These are phyloP conservation scores for Oostethus manadensis DNA, from an alignment of 2,113 vertebrate genomes.

Conservation along the genomic window DNA sequence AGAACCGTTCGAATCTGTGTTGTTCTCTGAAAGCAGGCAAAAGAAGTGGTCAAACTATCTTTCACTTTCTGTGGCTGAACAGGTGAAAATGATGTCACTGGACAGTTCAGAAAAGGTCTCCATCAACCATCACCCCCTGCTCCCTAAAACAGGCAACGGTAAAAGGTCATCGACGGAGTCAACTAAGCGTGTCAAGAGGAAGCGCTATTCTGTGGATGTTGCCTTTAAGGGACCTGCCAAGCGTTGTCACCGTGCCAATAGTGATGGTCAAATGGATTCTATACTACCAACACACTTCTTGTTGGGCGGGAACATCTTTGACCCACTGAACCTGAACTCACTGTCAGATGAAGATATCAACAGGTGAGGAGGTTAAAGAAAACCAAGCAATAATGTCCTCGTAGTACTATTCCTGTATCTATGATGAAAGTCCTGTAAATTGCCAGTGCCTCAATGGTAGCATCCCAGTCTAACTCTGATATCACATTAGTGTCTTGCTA, in stretches of 20 bases:
- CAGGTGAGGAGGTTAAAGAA: slow-evolving; percentile 43
- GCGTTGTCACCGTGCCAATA: slow-evolving; percentile 76
- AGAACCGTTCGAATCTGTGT: too few species aligned
- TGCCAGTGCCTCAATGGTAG: neutral
- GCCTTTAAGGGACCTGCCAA: slow-evolving; percentile 80
- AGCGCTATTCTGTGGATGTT: slow-evolving; percentile 77
- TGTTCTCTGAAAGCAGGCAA: too few species aligned
- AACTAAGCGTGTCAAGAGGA: slow-evolving; percentile 62
- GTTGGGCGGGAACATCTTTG: slow-evolving; percentile 89
- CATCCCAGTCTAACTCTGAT: too few species aligned
- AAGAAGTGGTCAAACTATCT: too few species aligned
- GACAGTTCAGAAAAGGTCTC: neutral
- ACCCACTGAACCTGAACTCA: slow-evolving; percentile 90
- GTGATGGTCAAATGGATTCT: slow-evolving; percentile 76
- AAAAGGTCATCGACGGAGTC: slow-evolving; percentile 20
- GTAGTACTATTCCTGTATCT: neutral
- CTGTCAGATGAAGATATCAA: slow-evolving; percentile 87
- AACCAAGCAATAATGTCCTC: neutral
- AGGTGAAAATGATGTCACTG: slow-evolving; percentile 1
- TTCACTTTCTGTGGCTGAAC: neutral
- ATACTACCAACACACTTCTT: slow-evolving; percentile 83
- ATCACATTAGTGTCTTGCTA: neutral
- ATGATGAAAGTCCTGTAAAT: neutral
- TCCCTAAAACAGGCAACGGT: neutral
- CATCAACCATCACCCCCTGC: neutral